phyloP scores from a whole-genome alignment of 2,113 vertebrate genomes.

The Dasyornis broadbenti region DNA sequence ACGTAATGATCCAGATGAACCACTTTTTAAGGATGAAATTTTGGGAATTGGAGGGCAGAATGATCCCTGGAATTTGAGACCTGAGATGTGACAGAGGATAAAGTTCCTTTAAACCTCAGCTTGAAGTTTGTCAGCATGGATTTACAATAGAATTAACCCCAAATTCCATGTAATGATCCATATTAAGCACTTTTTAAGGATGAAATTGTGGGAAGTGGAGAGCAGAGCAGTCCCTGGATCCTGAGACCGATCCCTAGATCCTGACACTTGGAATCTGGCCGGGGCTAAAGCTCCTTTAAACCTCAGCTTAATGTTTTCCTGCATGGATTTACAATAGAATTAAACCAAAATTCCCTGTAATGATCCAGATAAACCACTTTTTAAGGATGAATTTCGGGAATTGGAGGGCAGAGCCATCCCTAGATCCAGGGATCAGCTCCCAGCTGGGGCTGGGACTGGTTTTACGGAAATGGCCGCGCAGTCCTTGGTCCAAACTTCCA shows the following conservation, averaged over 20 bases:
- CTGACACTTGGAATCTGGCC: not conserved
- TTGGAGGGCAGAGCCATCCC: not conserved
- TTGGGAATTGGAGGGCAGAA: not conserved
- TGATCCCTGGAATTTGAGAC: not conserved
- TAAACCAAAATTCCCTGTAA: not conserved
- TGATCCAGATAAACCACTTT: not conserved
- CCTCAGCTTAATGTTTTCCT: not conserved
- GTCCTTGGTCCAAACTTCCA: not conserved
- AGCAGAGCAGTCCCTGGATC: too few species aligned
- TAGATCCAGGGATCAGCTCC: not conserved
- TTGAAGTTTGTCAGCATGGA: not conserved
- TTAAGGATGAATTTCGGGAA: not conserved
- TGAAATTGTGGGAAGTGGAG: too few species aligned
- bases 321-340: not conserved
- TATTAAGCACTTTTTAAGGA: too few species aligned
- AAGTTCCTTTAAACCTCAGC: too few species aligned
- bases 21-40: not conserved
- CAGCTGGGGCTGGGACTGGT: not conserved
- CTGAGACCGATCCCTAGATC: too few species aligned
- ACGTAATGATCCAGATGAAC: not conserved
- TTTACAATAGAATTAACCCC: not conserved
- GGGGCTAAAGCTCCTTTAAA: not conserved
- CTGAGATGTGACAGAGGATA: too few species aligned
- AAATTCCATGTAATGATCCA: too few species aligned
- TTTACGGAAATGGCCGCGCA: not conserved